Conservation (phyloP, 2,113 vertebrate genomes). For the Grammatotria lemairii region DNA sequence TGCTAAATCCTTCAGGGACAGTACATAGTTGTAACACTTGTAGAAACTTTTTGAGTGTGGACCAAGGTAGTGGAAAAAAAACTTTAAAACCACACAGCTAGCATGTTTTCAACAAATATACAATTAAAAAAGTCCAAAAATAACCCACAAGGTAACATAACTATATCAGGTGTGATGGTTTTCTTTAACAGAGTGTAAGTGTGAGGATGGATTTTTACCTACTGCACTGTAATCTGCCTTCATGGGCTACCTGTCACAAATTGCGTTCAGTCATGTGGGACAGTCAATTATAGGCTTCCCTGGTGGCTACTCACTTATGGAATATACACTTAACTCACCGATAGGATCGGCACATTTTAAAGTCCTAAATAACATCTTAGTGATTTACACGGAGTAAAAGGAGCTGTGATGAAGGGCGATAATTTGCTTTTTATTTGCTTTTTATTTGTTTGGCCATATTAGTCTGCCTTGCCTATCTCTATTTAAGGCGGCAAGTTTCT, state of each 20-base stretch:
- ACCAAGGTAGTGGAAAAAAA: not conserved
- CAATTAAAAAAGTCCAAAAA: not conserved
- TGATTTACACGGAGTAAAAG: not conserved
- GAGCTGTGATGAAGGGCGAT: not conserved
- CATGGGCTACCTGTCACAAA: slow-evolving; percentile 1
- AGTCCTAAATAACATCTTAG: not conserved
- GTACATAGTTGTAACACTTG: not conserved
- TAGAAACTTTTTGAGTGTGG: not conserved
- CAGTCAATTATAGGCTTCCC: not conserved
- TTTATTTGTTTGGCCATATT: not conserved
- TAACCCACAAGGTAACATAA: not conserved
- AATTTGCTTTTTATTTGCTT: not conserved
- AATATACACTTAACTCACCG: not conserved
- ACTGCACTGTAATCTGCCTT: not conserved
- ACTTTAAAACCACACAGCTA: not conserved
- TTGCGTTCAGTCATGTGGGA: not conserved
- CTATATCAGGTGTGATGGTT: not conserved
- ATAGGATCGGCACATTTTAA: not conserved
- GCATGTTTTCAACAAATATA: not conserved
- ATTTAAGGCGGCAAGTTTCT: not conserved
- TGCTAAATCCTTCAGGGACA: not conserved
- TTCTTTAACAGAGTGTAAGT: not conserved
- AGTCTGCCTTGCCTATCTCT: not conserved
- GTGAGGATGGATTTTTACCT: not conserved
- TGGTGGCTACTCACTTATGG: not conserved